Percentiles rank a stretch among this genome's conserved stretches.
phyloP scores from a whole-genome alignment of 2,797 vertebrate genomes.

The Decapterus maruadsi region DNA sequence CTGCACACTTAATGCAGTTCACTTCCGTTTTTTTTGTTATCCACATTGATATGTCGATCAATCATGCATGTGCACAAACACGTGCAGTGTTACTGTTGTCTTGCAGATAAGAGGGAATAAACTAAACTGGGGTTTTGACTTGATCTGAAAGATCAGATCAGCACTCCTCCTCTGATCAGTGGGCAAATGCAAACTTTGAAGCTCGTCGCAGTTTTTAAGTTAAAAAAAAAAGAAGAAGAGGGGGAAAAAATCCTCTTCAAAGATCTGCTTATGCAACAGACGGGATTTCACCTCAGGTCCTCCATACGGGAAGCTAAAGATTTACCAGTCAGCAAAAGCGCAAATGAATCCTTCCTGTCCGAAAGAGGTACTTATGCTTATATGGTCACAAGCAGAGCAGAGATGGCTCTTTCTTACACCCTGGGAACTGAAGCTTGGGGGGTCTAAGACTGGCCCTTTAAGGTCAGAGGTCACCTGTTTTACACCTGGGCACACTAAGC shows the following conservation, averaged over 20 bases:
- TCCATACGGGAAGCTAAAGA: slow-evolving; percentile 49
- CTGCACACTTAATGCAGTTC: slow-evolving; percentile 9
- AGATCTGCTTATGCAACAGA: slow-evolving; percentile 58
- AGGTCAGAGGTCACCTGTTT: slow-evolving; percentile 37
- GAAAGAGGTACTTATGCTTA: slow-evolving; percentile 51
- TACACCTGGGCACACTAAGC: slow-evolving; percentile 43
- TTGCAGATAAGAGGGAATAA: slow-evolving; percentile 28
- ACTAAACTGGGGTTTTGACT: slow-evolving; percentile 13
- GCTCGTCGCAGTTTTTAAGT: slow-evolving; percentile 11
- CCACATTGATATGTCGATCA: slow-evolving; percentile 11
- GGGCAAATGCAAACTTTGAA: slow-evolving; percentile 51
- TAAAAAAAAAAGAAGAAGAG: not conserved
- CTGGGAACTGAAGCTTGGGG: slow-evolving; percentile 17
- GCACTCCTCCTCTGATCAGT: slow-evolving; percentile 38
- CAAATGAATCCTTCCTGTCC: slow-evolving; percentile 57
- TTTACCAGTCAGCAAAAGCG: slow-evolving; percentile 61
- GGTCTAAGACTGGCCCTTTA: slow-evolving; percentile 26
- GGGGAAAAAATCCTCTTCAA: slow-evolving; percentile 16
- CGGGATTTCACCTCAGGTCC: slow-evolving; percentile 53
- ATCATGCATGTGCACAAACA: slow-evolving; percentile 25
- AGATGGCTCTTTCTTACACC: not conserved
- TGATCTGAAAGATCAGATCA: slow-evolving; percentile 46
- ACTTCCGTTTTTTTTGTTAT: slow-evolving; percentile 1
- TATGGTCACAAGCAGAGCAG: slow-evolving; percentile 32
- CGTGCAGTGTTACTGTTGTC: not conserved